Conservation (phyloP, 2,113 vertebrate species). For the Glareola pratincola region DNA sequence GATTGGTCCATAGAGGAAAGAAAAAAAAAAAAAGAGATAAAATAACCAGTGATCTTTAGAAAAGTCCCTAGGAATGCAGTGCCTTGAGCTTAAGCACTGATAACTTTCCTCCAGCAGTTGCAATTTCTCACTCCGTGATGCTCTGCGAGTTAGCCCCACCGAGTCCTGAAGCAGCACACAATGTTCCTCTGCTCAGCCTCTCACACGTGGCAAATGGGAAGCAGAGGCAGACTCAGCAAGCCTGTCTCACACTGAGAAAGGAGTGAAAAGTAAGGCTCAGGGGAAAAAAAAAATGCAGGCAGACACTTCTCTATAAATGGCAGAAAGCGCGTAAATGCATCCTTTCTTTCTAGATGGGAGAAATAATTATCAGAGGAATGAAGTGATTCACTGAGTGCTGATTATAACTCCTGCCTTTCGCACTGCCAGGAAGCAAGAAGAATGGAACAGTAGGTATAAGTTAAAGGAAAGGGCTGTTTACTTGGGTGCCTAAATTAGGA, state of each 20-base stretch:
- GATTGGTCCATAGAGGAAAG: not conserved
- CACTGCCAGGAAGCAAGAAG: not conserved
- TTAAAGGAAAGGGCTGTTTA: not conserved
- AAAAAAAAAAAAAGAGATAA: not conserved
- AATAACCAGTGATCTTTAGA: not conserved
- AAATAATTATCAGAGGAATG: slow-evolving; percentile 11
- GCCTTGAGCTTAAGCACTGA: not conserved
- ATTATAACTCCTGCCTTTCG: not conserved
- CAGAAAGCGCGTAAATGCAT: not conserved
- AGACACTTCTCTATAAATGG: not conserved
- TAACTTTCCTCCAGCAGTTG: not conserved
- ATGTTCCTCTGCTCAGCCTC: slow-evolving; percentile 12
- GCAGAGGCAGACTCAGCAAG: slow-evolving; percentile 11
- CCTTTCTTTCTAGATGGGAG: not conserved
- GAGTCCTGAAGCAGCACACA: not conserved
- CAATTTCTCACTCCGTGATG: not conserved
- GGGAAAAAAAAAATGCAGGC: not conserved
- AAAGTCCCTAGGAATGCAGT: not conserved
- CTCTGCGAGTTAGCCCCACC: not conserved
- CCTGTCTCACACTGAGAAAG: not conserved
- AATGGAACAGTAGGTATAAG: not conserved
- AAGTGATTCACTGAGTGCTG: not conserved
- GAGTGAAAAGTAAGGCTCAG: slow-evolving; percentile 16
- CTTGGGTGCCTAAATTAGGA: not conserved
- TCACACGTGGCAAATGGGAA: slow-evolving; percentile 29